Conservation (phyloP, 2,888 invertebrate species). For the Ophion costatus region DNA sequence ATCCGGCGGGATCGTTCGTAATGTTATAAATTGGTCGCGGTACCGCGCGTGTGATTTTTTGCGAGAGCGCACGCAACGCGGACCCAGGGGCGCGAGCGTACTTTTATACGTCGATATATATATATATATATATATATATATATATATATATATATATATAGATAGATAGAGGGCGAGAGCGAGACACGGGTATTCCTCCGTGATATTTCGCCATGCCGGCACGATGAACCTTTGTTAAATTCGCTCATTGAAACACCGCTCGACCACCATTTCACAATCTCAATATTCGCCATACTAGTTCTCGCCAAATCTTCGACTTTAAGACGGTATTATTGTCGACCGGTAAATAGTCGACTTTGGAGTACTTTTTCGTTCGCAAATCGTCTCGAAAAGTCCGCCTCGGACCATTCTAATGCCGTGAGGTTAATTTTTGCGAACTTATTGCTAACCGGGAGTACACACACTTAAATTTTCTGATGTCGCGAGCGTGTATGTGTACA, state of each 20-base stretch:
- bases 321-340: constrained; percentile 8
- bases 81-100: background rate
- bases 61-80: constrained; percentile 64
- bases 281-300: constrained; percentile 8
- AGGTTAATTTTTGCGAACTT: constrained; percentile 37
- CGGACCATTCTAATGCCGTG: background rate
- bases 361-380: constrained; percentile 4
- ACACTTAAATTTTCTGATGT: background rate
- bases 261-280: constrained; percentile 6
- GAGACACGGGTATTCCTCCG: constrained; percentile 26
- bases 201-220: constrained; percentile 69
- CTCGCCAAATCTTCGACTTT: constrained; percentile 4
- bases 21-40: constrained; percentile 71
- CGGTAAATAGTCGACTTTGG: constrained; percentile 18
- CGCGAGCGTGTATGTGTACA: background rate
- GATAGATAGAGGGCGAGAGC: background rate
- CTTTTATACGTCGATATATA: no score
- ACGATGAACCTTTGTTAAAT: constrained; percentile 53
- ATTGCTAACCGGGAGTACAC: constrained; percentile 5
- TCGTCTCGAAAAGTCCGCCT: constrained; percentile 11
- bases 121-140: background rate
- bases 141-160: background rate
- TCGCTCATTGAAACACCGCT: constrained; percentile 27
- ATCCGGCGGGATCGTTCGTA: constrained; percentile 74
- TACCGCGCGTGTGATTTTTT: constrained; percentile 73